phyloP scores from a whole-genome alignment of 2,113 vertebrate genomes.

The Butorides virescens region DNA sequence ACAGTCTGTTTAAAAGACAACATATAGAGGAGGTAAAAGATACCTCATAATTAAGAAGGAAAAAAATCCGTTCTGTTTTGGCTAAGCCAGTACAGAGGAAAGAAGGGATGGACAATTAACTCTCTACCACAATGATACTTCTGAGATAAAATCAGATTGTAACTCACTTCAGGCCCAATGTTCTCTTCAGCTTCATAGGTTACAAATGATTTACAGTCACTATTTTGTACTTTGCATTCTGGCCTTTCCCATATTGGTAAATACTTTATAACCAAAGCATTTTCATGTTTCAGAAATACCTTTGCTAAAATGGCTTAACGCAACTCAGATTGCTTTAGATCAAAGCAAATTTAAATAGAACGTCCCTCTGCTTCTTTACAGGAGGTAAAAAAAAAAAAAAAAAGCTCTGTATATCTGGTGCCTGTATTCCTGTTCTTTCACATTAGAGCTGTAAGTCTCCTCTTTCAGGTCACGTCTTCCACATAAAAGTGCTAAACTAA shows the following conservation, averaged over 20 bases:
- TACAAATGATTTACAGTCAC: slow-evolving; percentile 38
- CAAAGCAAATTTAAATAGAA: slow-evolving; percentile 15
- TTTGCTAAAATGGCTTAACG: slow-evolving; percentile 1
- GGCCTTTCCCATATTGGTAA: not conserved
- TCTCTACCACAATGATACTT: not conserved
- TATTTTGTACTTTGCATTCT: not conserved
- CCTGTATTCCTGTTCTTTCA: slow-evolving; percentile 56
- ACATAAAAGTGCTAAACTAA: slow-evolving; percentile 89
- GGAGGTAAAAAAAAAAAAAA: not conserved
- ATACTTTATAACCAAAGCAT: slow-evolving; percentile 9
- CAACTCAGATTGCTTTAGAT: slow-evolving; percentile 2
- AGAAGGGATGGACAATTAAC: slow-evolving; percentile 21
- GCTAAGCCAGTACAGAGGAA: not conserved
- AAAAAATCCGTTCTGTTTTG: not conserved
- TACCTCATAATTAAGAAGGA: not conserved
- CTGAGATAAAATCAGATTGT: not conserved
- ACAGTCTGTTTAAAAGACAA: not conserved
- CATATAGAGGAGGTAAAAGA: not conserved
- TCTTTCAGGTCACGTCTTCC: slow-evolving; percentile 86
- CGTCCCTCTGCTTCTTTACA: not conserved
- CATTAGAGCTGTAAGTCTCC: slow-evolving; percentile 65
- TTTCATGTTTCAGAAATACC: slow-evolving; percentile 13
- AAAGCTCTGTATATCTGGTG: slow-evolving; percentile 11
- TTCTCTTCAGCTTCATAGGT: not conserved
- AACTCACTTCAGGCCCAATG: not conserved